Evolutionary conservation across 2,888 invertebrate genomes (phyloP), one percentile per base, ranked within the genome.

Genomic region (Andrena camellia): DNA sequence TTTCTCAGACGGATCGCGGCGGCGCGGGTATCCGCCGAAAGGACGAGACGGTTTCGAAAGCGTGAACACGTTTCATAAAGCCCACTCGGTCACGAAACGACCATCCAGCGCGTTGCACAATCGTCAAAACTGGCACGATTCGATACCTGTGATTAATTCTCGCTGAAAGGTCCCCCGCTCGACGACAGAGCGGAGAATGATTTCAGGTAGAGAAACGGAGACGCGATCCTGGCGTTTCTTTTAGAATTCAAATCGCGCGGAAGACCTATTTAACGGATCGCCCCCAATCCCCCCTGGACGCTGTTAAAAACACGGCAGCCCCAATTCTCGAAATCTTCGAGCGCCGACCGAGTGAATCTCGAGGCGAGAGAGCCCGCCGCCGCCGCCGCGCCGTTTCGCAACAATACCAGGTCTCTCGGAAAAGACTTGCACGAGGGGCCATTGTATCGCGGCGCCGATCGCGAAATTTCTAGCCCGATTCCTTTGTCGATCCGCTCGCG

Each of bases 401-500:
- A 86, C 80, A 78, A 84, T 83, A 59, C 78, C 42, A n/a, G 60
- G 10, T 31, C 60, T 8, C 35, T 52, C 48, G 62, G 76, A 68
- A 68, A 78, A 64, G 54, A 75, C 70, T 78, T 76, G 64, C 60
- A 72, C 59, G 62, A 42, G 57, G 66, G 68, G 20, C 70, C 70
- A 78, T 86, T 86, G 78, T 81, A 86, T 84, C 80, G 71, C 74
- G 72, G 50, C 64, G 78, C 54, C 59, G 80, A 82, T 87, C 82
- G 86, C 79, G 69, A 57, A 86, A 86, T 88, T 88, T 88, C 88
- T 85, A 86, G 78, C 23, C 76, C 63, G 88, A 84, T 87, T 89
- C 84, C 84, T 86, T 87, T 87, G 89, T 89, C 83, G 81, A 81
- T 71, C 75, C 64, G 77, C 74, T 69, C 73, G 76, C 75, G 82